Base-by-base conservation (phyloP, 2,888 invertebrate species). In the Tetragnatha montana region DNA sequence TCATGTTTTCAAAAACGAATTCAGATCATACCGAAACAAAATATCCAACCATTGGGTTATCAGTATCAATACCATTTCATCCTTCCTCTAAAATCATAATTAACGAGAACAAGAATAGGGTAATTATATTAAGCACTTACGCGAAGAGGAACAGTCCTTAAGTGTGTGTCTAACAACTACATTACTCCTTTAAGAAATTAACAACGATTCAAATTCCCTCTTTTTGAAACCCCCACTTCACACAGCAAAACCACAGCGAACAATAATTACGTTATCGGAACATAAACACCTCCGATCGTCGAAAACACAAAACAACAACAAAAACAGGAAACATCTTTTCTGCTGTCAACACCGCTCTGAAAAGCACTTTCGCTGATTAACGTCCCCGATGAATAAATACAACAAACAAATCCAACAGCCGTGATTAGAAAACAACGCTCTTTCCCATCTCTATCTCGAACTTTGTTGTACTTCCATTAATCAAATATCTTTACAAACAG, bases 341-440 rank as follows among this genome's bases (percentile, higher is more conserved):
- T n/a, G 49, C 21, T 22, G 78, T 78, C 78, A 78, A 78, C 78
- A 78, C n/a, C 60, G 6, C 22, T 60, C 78, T 60, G 22, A 82
- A 49, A 82, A 82, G 82, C 82, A 82, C 82, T 82, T 82, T 60
- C 14, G 35, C 73, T 82, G 82, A 82, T 82, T 82, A 82, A 22
- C 51, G 71, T 71, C 22, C 74, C 74, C 51, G 35, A 82, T 74
- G 82, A 51, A 73, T 74, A 74, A 73, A 35, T 2, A 35, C 35
- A 35, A 4, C n/a, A n/a, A 73, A 82, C 82, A 71, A 82, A 82
- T 82, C 73, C 60, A n/a, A 21, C 35, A 49, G 51, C 35, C 35
- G 73, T 51, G 51, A 74, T 82, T 82, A 82, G 73, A 82, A 35
- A 35, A 71, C 82, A 84, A 84, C 68, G 69, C 75, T 68, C 75